Percentiles rank a stretch among this genome's conserved stretches.
Conservation (phyloP, 1,140 invertebrate species). For the Dendrolimus kikuchii region DNA sequence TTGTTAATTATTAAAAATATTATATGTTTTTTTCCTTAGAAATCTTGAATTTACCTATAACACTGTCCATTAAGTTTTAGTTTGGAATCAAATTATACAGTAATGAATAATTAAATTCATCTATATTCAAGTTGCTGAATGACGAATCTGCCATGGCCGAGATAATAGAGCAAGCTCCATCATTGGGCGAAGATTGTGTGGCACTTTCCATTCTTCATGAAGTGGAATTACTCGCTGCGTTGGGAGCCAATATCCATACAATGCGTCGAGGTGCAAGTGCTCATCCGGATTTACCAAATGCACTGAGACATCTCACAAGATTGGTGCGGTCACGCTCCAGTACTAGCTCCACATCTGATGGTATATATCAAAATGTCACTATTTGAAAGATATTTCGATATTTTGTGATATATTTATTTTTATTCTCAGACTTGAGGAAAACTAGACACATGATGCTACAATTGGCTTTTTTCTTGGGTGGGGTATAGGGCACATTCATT, state of each 20-base stretch:
- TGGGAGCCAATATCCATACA: constrained; percentile 54
- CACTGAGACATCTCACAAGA: constrained; percentile 38
- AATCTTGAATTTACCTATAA: no score
- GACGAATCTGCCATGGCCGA: constrained; percentile 56
- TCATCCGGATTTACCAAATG: constrained; percentile 48
- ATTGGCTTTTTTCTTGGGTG: no score
- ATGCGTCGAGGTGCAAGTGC: constrained; percentile 55
- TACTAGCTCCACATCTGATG: constrained; percentile 30
- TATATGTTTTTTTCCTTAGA: no score
- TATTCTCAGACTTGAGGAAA: no score
- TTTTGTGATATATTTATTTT: no score
- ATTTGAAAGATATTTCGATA: constrained; percentile 2
- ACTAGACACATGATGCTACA: no score
- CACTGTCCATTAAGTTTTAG: no score
- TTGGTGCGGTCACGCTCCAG: constrained; percentile 37
- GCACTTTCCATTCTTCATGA: constrained; percentile 57
- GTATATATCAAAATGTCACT: constrained; percentile 21
- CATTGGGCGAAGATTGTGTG: constrained; percentile 50
- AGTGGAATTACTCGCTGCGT: constrained; percentile 53
- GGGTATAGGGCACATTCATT: no score
- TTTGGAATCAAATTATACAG: not conserved
- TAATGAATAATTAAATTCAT: not conserved
- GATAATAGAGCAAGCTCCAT: constrained; percentile 51
- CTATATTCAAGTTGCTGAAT: constrained; percentile 43
- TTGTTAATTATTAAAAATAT: no score